Conservation (phyloP, 2,797 vertebrate species). For the Clamator glandarius region DNA sequence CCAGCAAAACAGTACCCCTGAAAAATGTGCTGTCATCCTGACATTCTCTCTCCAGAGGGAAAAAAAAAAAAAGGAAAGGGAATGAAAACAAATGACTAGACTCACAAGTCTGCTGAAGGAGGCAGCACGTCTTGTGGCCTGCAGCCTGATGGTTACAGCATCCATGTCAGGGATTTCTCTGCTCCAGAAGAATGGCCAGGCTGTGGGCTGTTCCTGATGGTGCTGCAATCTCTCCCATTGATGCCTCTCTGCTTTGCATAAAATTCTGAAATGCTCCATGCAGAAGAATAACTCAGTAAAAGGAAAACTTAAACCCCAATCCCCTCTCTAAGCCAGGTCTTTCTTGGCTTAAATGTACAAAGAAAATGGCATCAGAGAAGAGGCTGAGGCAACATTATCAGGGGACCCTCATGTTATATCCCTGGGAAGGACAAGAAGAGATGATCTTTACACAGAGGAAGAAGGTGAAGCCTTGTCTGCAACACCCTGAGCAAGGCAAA, state of each 20-base stretch:
- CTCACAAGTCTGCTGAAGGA: neutral
- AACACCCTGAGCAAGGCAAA: accelerated
- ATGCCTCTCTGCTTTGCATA: neutral
- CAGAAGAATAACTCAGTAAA: neutral
- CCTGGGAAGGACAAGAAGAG: neutral
- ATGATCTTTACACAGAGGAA: neutral
- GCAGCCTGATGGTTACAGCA: neutral
- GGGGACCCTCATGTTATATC: neutral
- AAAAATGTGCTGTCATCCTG: conserved; percentile 29
- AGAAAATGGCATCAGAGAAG: neutral
- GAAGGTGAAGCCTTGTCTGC: neutral
- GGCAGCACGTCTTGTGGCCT: accelerated
- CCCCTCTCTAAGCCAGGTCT: neutral
- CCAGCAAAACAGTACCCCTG: neutral
- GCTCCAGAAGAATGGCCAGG: neutral
- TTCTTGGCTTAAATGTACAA: neutral
- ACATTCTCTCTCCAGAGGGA: neutral
- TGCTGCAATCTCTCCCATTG: neutral
- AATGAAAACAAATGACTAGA: neutral
- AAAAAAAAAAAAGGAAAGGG: neutral
- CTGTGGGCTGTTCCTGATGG: neutral
- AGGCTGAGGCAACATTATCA: neutral
- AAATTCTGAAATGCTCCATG: neutral
- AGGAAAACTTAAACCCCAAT: neutral
- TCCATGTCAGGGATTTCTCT: accelerated